These are phyloP conservation scores for Celastrina argiolus DNA, from an alignment of 2,888 invertebrate genomes.

Conservation along the genomic window DNA sequence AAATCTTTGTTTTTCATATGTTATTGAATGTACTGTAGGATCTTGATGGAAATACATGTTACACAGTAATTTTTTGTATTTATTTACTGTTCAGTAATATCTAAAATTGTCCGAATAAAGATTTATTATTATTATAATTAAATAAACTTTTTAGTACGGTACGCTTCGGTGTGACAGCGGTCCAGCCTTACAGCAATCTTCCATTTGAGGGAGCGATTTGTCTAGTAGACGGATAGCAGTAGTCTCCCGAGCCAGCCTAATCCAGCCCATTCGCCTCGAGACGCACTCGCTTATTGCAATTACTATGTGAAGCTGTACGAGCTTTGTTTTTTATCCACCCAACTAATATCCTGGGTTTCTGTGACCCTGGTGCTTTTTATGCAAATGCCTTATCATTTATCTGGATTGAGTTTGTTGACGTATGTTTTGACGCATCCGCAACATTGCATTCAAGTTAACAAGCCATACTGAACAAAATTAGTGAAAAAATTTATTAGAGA, in stretches of 20 bases:
- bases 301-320: constrained; percentile 29
- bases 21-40: too few species aligned
- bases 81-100: too few species aligned
- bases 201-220: constrained; percentile 69
- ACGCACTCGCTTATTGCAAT: constrained; percentile 37
- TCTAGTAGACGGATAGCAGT: constrained; percentile 59
- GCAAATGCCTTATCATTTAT: not conserved
- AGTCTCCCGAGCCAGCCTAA: constrained; percentile 37
- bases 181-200: constrained; percentile 56
- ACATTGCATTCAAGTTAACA: too few species aligned
- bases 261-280: constrained; percentile 36
- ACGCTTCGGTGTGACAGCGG: constrained; percentile 32
- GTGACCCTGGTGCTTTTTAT: constrained; percentile 8
- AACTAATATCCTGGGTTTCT: constrained; percentile 16
- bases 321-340: constrained; percentile 26
- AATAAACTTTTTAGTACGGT: constrained; percentile 14
- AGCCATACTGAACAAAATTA: too few species aligned
- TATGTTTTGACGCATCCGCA: too few species aligned
- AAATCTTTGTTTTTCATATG: too few species aligned
- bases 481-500: too few species aligned
- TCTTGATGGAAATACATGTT: too few species aligned
- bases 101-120: too few species aligned
- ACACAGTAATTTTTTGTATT: too few species aligned
- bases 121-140: not conserved
- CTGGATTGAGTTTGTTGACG: not conserved